Evolutionary conservation across 2,797 vertebrate species (phyloP).

Genomic region (Synaphobranchus kaupii): DNA sequence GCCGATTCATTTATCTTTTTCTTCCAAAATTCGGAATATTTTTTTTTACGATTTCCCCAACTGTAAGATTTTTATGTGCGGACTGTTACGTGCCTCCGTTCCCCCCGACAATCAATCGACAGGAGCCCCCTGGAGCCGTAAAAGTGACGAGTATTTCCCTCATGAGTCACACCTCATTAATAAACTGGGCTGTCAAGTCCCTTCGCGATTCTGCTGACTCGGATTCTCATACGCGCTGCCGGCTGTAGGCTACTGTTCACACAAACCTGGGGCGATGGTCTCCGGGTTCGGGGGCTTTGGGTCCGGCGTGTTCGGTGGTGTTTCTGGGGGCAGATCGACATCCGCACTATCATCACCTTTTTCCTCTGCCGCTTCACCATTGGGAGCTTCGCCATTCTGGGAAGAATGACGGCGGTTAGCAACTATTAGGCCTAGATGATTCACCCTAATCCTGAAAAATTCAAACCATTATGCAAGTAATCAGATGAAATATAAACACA

Average conservation of each 20-base stretch:
- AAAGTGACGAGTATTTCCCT: neutral
- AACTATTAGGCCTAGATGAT: neutral
- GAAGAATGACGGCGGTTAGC: conserved; percentile 29
- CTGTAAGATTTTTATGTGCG: neutral
- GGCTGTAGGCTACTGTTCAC: neutral
- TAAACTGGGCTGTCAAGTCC: neutral
- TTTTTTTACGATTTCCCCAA: neutral
- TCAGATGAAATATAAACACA: neutral
- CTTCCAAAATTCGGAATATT: too few relatives aligned
- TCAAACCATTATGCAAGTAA: neutral
- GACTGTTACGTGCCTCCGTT: neutral
- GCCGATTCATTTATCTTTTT: neutral
- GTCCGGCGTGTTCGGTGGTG: conserved; percentile 73
- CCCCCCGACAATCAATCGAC: neutral
- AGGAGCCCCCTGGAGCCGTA: neutral
- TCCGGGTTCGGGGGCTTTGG: conserved; percentile 77
- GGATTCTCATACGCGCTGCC: neutral
- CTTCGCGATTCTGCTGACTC: neutral
- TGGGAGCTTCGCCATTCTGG: conserved; percentile 62
- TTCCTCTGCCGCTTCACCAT: conserved; percentile 60
- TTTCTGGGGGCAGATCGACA: conserved; percentile 63
- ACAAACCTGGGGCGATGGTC: conserved; percentile 87
- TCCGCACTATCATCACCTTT: conserved; percentile 57
- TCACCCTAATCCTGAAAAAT: neutral
- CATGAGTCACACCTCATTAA: neutral